A percentile compares a stretch with the other conserved stretches of the same genome.
phyloP scores from a whole-genome alignment of 2,797 vertebrate genomes.

The Melanotaenia parkinsoni region DNA sequence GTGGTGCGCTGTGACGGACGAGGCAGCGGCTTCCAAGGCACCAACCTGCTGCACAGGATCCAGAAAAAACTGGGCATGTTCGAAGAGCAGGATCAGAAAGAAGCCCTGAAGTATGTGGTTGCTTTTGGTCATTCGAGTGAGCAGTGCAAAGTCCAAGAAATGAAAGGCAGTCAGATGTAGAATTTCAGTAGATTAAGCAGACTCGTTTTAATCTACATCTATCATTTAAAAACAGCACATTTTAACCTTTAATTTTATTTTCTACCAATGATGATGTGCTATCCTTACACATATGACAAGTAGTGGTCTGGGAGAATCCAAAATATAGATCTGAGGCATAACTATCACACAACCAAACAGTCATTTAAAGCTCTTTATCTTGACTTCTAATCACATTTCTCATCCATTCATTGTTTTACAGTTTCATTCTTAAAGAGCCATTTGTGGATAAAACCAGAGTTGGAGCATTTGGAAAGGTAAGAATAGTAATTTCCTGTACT shows the following conservation, averaged over 20 bases:
- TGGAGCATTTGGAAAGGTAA: slow-evolving; percentile 95
- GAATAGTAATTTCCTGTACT: neutral
- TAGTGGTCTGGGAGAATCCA: neutral
- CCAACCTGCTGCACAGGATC: slow-evolving; percentile 91
- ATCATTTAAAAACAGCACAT: neutral
- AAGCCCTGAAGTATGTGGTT: slow-evolving; percentile 85
- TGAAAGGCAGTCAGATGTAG: neutral
- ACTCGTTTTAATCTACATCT: neutral
- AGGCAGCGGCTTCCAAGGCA: slow-evolving; percentile 94
- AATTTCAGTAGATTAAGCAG: neutral
- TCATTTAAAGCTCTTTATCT: neutral
- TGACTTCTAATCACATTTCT: neutral
- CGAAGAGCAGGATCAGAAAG: slow-evolving; percentile 92
- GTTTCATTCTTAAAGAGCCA: slow-evolving; percentile 85
- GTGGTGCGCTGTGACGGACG: slow-evolving; percentile 91
- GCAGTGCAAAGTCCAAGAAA: neutral
- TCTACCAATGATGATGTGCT: neutral
- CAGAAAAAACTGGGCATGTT: slow-evolving; percentile 87
- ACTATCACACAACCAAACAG: neutral
- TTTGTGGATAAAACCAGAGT: slow-evolving; percentile 91
- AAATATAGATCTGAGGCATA: neutral
- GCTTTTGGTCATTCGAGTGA: neutral
- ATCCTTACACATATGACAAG: neutral
- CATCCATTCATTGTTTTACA: slow-evolving; percentile 49
- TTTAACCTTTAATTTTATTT: neutral